Percentiles rank a stretch among this genome's conserved stretches.
Evolutionary conservation across 2,113 vertebrate genomes (phyloP).

Genomic region (Tychaedon coryphoeus): DNA sequence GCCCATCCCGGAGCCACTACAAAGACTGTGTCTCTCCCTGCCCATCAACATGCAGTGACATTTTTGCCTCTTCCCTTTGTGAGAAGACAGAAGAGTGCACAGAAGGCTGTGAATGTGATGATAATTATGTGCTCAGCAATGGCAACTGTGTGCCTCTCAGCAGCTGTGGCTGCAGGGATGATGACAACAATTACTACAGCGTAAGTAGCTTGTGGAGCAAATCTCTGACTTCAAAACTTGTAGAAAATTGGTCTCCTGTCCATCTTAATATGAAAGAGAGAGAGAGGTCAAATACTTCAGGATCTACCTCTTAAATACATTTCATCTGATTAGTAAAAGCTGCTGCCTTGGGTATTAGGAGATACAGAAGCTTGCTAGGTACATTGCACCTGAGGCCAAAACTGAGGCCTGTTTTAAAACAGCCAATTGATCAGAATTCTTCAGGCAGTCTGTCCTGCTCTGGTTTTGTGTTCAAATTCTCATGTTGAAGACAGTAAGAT

Average conservation of each 20-base stretch:
- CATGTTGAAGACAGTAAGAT: background rate
- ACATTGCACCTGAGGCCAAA: background rate
- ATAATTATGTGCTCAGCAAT: slow-evolving; percentile 74
- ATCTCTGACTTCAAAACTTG: background rate
- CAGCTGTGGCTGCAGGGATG: slow-evolving; percentile 80
- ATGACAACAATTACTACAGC: slow-evolving; percentile 67
- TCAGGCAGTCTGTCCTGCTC: background rate
- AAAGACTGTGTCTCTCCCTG: slow-evolving; percentile 74
- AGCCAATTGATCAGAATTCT: background rate
- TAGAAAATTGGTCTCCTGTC: background rate
- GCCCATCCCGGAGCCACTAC: slow-evolving; percentile 76
- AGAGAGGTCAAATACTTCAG: background rate
- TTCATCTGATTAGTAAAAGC: background rate
- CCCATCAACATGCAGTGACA: slow-evolving; percentile 76
- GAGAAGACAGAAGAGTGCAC: slow-evolving; percentile 61
- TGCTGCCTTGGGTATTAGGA: background rate
- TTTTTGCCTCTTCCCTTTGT: slow-evolving; percentile 75
- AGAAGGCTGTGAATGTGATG: slow-evolving; percentile 79
- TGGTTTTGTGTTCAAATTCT: background rate
- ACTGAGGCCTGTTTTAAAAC: background rate
- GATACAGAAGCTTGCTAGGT: background rate
- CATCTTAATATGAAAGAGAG: background rate
- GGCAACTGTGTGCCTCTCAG: slow-evolving; percentile 76
- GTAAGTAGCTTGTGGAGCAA: slow-evolving; percentile 62
- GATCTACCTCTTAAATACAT: background rate